Conservation (phyloP, 2,888 invertebrate species). For the Dasypolia templi region DNA sequence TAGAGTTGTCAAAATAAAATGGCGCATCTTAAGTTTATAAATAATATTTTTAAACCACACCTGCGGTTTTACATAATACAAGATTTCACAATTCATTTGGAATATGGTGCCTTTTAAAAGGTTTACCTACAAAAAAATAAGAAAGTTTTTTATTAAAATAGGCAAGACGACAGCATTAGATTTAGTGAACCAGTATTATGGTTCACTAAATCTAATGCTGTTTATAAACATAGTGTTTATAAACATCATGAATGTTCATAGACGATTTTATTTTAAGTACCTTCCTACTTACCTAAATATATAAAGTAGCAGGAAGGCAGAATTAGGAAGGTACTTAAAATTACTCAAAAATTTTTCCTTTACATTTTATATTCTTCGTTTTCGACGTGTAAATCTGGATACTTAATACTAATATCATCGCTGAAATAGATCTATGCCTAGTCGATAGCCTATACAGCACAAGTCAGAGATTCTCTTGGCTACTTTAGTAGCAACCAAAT, state of each 20-base stretch:
- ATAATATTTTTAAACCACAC: conserved; percentile 43
- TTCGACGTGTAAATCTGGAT: background rate
- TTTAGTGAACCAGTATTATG: conserved; percentile 3
- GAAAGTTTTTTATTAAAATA: conserved; percentile 9
- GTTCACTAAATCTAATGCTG: too few species aligned
- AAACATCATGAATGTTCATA: conserved; percentile 11
- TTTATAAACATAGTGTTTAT: background rate
- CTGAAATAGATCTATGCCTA: background rate
- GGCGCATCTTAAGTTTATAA: conserved; percentile 25
- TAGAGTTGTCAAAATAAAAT: conserved; percentile 35
- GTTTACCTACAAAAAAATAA: background rate
- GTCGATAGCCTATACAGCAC: background rate
- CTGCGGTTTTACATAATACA: conserved; percentile 28
- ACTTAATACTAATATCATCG: background rate
- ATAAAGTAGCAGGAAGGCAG: too few species aligned
- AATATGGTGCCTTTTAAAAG: background rate
- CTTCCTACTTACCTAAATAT: too few species aligned
- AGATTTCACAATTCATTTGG: conserved; percentile 13
- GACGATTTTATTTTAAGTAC: too few species aligned
- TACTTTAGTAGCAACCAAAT: background rate
- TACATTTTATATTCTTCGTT: background rate
- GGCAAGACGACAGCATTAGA: background rate
- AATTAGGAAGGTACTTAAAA: background rate
- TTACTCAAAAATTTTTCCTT: background rate
- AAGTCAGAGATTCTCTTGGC: background rate